Evolutionary conservation across 2,888 invertebrate genomes (phyloP), one percentile per base, ranked within the genome.

Genomic region (Thysanoteuthis rhombus): DNA sequence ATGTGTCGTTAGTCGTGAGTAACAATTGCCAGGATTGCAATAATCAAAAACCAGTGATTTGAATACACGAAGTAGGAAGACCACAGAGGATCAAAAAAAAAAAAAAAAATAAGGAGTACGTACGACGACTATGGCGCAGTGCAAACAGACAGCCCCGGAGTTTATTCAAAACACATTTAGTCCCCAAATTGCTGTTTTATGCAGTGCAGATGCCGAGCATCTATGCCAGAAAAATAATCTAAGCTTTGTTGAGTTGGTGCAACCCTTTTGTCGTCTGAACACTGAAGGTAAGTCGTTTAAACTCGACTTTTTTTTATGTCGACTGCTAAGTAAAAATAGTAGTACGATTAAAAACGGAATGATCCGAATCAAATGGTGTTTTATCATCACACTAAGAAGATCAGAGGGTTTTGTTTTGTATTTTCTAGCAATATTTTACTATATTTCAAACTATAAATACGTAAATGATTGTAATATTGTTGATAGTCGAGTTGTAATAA

Each of bases 121-220:
- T n/a, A n/a, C n/a, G n/a, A 16, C 94, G n/a, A 94, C 38, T 90
- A 97, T 97, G 97, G 97, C 97, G n/a, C 97, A 97, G 95, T 97
- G 97, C 94, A 97, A 97, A 94, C 97, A 97, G 94, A 97, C 96
- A 38, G 97, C 97, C 39, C 96, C 96, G 94, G 99, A 99, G 97
- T 98, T 99, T 97, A 98, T 99, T 95, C 98, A 98, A 97, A 98
- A 98, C 97, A 98, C 98, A 90, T 99, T 99, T 97, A 98, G 98
- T 92, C 99, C 99, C 1, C 98, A 98, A 97, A 98, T 99, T 95
- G 99, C 99, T 93, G 98, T 98, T 42, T 97, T 99, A 95, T 98
- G 98, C 96, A 99, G 98, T 96, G 97, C 98, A 90, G 98, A 98
- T 97, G 99, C 98, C 28, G 98, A 99, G 96, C 98, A 98, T 96